phyloP scores from a whole-genome alignment of 1,140 invertebrate species.

The Aporrectodea caliginosa region DNA sequence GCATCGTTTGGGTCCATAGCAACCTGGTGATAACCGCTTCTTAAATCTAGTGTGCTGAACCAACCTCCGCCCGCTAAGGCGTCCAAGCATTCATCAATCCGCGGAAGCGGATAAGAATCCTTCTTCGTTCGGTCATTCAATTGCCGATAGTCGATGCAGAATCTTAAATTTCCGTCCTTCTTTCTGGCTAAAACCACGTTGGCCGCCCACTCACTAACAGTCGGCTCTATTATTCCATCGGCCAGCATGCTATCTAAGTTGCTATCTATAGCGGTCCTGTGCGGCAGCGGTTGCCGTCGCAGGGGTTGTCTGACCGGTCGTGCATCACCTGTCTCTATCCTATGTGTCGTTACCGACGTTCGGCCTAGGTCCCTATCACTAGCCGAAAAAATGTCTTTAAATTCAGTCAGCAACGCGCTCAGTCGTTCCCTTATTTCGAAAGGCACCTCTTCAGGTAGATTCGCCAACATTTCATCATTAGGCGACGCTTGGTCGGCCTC shows the following conservation, averaged over 20 bases:
- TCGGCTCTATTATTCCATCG: neutral
- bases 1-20: conserved; percentile 1
- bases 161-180: conserved; percentile 52
- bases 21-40: too few relatives aligned
- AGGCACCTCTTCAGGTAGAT: neutral
- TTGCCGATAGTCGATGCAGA: too few relatives aligned
- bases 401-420: neutral
- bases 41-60: too few relatives aligned
- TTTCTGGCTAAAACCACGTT: conserved; percentile 56
- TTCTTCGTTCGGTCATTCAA: too few relatives aligned
- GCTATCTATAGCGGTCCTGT: neutral
- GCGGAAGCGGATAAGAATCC: too few relatives aligned
- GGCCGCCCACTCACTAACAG: too few relatives aligned
- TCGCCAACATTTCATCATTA: neutral
- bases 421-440: neutral
- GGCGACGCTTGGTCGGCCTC: too few relatives aligned
- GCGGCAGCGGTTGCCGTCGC: neutral
- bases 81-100: too few relatives aligned
- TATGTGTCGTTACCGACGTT: neutral
- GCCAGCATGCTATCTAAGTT: neutral
- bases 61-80: too few relatives aligned
- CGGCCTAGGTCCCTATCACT: neutral
- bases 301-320: neutral
- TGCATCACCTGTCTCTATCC: neutral
- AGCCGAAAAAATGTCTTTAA: neutral